A percentile compares a stretch with the other conserved stretches of the same genome.
Conservation (phyloP, 2,888 invertebrate species). For the Oscheius sp. region DNA sequence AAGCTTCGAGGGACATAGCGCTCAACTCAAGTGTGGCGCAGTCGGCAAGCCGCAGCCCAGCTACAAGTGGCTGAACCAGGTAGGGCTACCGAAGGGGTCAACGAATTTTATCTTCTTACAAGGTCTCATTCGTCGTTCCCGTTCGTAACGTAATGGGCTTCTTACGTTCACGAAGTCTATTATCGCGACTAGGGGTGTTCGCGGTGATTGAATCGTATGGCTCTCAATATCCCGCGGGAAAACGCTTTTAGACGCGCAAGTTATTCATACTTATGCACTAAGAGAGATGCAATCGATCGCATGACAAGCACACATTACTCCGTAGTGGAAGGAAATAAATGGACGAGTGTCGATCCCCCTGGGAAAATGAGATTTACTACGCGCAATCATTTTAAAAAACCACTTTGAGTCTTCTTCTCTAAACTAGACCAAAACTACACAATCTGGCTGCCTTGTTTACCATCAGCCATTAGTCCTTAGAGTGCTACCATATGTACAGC, state of each 20-base stretch:
- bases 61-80: slow-evolving; percentile 61
- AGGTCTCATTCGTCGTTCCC: neutral
- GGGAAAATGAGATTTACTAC: slow-evolving; percentile 10
- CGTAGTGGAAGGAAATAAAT: slow-evolving; percentile 22
- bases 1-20: slow-evolving; percentile 56
- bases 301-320: slow-evolving; percentile 26
- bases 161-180: slow-evolving; percentile 14
- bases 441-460: slow-evolving; percentile 21
- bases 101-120: neutral
- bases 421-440: neutral
- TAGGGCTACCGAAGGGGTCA: slow-evolving; percentile 27
- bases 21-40: slow-evolving; percentile 59
- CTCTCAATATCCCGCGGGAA: slow-evolving; percentile 29
- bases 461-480: slow-evolving; percentile 13
- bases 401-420: neutral
- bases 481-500: slow-evolving; percentile 17
- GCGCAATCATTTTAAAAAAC: neutral
- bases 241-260: slow-evolving; percentile 26
- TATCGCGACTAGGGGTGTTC: slow-evolving; percentile 21
- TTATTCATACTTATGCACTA: slow-evolving; percentile 31
- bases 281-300: slow-evolving; percentile 28
- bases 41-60: slow-evolving; percentile 60
- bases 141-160: neutral
- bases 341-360: slow-evolving; percentile 2
- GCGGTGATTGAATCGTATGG: slow-evolving; percentile 28